These are phyloP conservation scores for Drosophila chauvacae DNA, from an alignment of 1,140 invertebrate species.

Conservation along the genomic window DNA sequence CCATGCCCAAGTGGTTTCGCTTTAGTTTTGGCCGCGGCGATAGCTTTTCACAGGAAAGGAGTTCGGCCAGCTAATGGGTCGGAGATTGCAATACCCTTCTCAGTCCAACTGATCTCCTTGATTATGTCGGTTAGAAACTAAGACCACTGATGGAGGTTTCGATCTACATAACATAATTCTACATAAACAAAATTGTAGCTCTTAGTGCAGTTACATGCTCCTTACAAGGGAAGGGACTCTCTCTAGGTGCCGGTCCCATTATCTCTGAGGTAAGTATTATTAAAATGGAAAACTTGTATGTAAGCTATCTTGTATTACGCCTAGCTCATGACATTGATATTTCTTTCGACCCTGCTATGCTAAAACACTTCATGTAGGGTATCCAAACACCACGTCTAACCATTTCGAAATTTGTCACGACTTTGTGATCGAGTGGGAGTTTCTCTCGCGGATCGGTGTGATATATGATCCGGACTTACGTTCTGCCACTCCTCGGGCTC, in stretches of 20 bases:
- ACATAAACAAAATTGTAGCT: not conserved
- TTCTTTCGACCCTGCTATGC: not conserved
- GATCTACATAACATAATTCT: not conserved
- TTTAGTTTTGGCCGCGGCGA: conserved; percentile 33
- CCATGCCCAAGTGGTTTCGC: conserved; percentile 50
- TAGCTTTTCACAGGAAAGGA: conserved; percentile 16
- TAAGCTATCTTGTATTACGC: not conserved
- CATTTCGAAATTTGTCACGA: conserved; percentile 70
- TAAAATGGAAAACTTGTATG: not conserved
- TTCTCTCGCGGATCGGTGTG: conserved; percentile 20
- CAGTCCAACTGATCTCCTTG: not conserved
- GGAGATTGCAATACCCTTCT: conserved; percentile 4
- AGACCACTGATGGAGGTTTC: not conserved
- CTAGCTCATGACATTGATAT: not conserved
- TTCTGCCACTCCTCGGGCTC: conserved; percentile 97
- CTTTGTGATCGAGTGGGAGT: conserved; percentile 29
- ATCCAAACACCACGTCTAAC: conserved; percentile 17
- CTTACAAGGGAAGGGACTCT: not conserved
- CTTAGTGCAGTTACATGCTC: not conserved
- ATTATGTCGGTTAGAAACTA: not conserved
- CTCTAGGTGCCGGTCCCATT: too few species aligned
- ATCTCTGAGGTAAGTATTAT: not conserved
- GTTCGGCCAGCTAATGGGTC: not conserved
- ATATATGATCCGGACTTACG: conserved; percentile 86
- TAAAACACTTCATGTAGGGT: conserved; percentile 6